Percentiles rank a stretch among this genome's conserved stretches.
Evolutionary conservation across 2,113 vertebrate species (phyloP).

Genomic region (human (Homo sapiens)): DNA sequence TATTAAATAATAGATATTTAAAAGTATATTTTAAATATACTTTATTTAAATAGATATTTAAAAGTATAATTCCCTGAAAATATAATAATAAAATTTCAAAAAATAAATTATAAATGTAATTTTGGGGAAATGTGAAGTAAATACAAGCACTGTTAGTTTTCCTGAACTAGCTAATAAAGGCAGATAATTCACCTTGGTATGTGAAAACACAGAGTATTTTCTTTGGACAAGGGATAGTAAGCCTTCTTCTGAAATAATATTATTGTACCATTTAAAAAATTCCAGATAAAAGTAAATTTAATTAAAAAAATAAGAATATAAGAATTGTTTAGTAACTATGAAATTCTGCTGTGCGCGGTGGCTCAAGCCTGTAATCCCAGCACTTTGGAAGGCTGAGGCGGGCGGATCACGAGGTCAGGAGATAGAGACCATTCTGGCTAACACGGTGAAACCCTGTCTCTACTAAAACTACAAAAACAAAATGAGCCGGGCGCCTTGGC

Average conservation of each 20-base stretch:
- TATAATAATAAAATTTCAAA: neutral
- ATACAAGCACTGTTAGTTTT: neutral
- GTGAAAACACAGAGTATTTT: neutral
- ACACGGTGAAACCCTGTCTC: no score
- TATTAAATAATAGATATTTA: no score
- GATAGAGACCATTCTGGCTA: no score
- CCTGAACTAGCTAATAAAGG: neutral
- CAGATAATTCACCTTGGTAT: neutral
- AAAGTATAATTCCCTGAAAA: neutral
- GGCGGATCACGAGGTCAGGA: no score
- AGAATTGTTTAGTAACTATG: neutral
- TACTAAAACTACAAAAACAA: no score
- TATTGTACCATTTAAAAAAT: neutral
- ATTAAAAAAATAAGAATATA: neutral
- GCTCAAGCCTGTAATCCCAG: no score
- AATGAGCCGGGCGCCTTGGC: no score
- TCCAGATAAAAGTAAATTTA: neutral
- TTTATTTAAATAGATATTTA: no score
- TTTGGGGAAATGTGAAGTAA: neutral
- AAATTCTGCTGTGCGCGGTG: accelerated
- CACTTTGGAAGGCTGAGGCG: no score
- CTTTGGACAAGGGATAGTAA: neutral
- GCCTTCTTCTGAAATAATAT: neutral
- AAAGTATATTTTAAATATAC: no score
- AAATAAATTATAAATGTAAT: neutral